phyloP scores from a whole-genome alignment of 2,113 vertebrate genomes.

The Proteles cristata region DNA sequence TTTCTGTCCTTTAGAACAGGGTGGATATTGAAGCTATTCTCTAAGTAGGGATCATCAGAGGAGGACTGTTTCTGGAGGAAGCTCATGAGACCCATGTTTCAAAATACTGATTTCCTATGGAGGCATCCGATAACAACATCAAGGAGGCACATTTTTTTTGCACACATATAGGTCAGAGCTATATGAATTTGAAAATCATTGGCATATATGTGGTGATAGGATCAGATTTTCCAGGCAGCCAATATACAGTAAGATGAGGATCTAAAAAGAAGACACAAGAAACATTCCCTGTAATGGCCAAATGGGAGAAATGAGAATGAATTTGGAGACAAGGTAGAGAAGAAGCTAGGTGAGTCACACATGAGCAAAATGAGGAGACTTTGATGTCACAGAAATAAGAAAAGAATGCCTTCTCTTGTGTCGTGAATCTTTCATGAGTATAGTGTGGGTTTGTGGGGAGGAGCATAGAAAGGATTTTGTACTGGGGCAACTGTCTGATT shows the following conservation, averaged over 20 bases:
- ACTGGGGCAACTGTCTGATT: not conserved
- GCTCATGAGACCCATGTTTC: not conserved
- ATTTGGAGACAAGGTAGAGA: rapidly evolving
- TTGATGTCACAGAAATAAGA: not conserved
- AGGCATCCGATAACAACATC: not conserved
- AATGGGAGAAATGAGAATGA: not conserved
- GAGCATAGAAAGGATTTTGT: rapidly evolving
- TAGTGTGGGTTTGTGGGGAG: not conserved
- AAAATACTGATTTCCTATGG: not conserved
- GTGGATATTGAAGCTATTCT: not conserved
- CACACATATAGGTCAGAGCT: not conserved
- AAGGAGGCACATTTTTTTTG: not conserved
- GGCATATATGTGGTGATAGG: too few relatives aligned
- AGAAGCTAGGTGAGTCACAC: rapidly evolving
- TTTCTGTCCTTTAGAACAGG: not conserved
- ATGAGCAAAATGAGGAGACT: not conserved
- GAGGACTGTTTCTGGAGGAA: not conserved
- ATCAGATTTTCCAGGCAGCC: not conserved
- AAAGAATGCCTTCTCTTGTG: rapidly evolving
- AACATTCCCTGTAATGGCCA: not conserved
- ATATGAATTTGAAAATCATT: not conserved
- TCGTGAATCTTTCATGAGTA: not conserved
- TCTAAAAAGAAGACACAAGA: not conserved
- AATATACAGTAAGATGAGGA: too few relatives aligned
- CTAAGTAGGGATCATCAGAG: not conserved